Conservation (phyloP, 1,140 invertebrate species). For the Atopsyche davidsoni region DNA sequence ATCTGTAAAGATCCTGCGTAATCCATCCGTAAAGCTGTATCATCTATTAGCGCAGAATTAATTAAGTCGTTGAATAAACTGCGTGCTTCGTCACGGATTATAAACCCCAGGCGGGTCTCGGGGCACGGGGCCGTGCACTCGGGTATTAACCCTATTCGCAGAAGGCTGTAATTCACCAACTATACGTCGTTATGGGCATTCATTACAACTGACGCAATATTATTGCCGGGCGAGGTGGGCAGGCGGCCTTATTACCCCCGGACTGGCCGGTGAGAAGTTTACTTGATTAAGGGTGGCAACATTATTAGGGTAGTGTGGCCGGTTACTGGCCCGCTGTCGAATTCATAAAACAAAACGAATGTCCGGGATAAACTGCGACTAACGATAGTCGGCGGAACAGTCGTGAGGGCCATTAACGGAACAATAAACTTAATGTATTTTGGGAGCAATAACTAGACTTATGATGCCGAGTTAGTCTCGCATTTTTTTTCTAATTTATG, state of each 20-base stretch:
- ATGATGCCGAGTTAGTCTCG: too few relatives aligned
- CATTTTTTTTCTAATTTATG: too few relatives aligned
- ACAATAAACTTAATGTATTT: too few relatives aligned
- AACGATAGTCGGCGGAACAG: too few relatives aligned
- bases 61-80: slow-evolving; percentile 24
- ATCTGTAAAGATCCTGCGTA: too few relatives aligned
- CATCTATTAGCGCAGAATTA: slow-evolving; percentile 29
- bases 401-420: too few relatives aligned
- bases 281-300: too few relatives aligned
- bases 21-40: slow-evolving; percentile 22
- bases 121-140: not conserved
- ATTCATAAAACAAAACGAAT: too few relatives aligned
- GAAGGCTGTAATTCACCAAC: not conserved
- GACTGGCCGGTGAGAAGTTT: too few relatives aligned
- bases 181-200: slow-evolving; percentile 8
- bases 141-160: not conserved
- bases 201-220: slow-evolving; percentile 15
- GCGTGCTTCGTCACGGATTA: slow-evolving; percentile 18
- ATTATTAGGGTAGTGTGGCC: not conserved
- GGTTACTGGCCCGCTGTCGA: not conserved
- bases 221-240: slow-evolving; percentile 9
- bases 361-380: too few relatives aligned
- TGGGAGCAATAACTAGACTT: too few relatives aligned
- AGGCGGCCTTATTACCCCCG: not conserved
- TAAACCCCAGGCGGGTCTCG: not conserved